Evolutionary conservation across 2,113 vertebrate genomes (phyloP), one percentile per base, ranked within the genome.

Genomic region (Atrichornis clamosus): DNA sequence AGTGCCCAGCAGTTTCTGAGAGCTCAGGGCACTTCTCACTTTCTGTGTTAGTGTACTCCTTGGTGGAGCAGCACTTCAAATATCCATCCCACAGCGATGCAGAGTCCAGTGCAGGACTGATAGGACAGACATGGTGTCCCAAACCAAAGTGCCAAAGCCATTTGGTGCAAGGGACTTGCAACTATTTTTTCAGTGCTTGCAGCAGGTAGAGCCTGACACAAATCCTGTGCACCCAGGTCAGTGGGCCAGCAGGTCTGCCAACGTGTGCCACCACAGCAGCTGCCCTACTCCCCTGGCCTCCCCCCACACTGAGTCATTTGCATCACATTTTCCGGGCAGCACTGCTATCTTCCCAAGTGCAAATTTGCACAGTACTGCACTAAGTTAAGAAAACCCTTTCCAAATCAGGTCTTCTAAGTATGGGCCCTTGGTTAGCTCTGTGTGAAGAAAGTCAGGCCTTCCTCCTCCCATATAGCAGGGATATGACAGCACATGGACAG

Each of bases 51-150:
- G 32, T 19, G 26, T 27, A 7, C 23, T 27, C 35, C 27, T 35
- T 44, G 58, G 21, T 37, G 10, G 26, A 35, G 76, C 26, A 74
- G 46, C 7, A 0, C 26, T 59, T 67, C 39, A 10, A 4, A 15
- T 4, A 30, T 4, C 37, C 21, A 11, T 10, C 18, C 5, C 2
- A n/a, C 42, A 52, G 24, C 62, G 21, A 11, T 0, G 7, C 1
- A 3, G 44, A 28, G 37, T 6, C n/a, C 42, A 41, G 64, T 0
- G 0, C 18, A 32, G 59, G 2, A 0, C n/a, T 20, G 6, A 3
- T 1, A 10, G 10, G 19, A 22, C 2, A 1, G 28, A 13, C 2
- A 0, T 4, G n/a, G 4, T n/a, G 26, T 35, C n/a, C 55, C 27
- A 39, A 10, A 6, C 10, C 17, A 1, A n/a, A 47, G 2, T 21